Evolutionary conservation across 1,140 invertebrate genomes (phyloP), one percentile per base, ranked within the genome.

Genomic region (Tyrophagus putrescentiae): DNA sequence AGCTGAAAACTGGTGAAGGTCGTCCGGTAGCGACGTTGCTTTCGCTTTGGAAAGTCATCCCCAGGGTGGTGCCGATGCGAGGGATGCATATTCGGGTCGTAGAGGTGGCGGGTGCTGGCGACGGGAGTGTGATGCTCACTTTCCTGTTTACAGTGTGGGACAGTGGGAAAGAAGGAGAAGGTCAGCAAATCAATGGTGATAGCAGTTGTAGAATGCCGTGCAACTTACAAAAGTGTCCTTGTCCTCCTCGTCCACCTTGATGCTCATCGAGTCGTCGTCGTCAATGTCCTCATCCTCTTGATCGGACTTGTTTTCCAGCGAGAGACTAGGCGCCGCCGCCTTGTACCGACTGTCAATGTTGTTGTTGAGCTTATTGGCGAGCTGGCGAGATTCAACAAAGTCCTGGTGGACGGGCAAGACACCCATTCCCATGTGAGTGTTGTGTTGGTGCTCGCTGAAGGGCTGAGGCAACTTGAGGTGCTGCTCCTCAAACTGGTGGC

Each of bases 1-100:
- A 97, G 73, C 84, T 90, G 76, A 21, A 58, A 92, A 67, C 86
- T 90, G 7, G 88, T 94, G 72, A 94, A 94, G 36, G 90, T 94
- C 2, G 90, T 94, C 59, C 90, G 77, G 71, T 94, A 93, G 39
- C 90, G 74, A 1, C 90, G 76, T 68, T 95, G 90, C 69, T 94
- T 95, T 62, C 88, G 76, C 70, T 91, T 92, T 0, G 86, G 86
- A 31, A 45, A 60, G 25, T 62, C 60, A 31, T 44, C 39, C 1
- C 33, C 23, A 42, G 41, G 59, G 56, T 60, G 59, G 21, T 60
- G 52, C 13, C 25, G 52, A 33, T 54, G 56, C 29, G 11, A 18
- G 18, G 16, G 48, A 58, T 58, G 56, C 56, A 58, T 41, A n/a
- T 58, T 39, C 16, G 56, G 56, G 32, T 58, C 33, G 18, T 44